A percentile compares a stretch with the other conserved stretches of the same genome.
These are phyloP conservation scores for Cryptocephalus primarius DNA, from an alignment of 2,888 invertebrate species.

Conservation along the genomic window DNA sequence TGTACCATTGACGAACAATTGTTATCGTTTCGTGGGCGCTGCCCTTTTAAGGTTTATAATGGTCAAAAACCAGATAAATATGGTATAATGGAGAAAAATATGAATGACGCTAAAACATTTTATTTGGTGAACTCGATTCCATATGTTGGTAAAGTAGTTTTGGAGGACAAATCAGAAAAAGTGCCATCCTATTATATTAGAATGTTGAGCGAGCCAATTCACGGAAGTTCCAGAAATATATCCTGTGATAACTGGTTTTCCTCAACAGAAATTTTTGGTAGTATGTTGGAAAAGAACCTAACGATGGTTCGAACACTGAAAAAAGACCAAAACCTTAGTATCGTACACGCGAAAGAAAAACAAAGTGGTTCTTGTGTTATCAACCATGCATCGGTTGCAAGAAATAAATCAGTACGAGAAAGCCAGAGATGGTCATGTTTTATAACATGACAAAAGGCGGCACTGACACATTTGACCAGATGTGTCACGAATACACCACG, in stretches of 20 bases:
- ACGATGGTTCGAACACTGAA: too few relatives aligned
- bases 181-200: background rate
- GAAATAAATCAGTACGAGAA: background rate
- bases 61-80: background rate
- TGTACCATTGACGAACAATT: background rate
- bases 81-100: background rate
- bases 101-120: background rate
- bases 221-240: background rate
- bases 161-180: background rate
- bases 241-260: background rate
- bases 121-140: background rate
- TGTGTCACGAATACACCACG: slow-evolving; percentile 14
- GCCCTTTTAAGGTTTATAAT: background rate
- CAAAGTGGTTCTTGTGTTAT: background rate
- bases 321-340: background rate
- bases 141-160: background rate
- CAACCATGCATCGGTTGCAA: background rate
- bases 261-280: background rate
- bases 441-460: slow-evolving; percentile 9
- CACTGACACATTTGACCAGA: slow-evolving; percentile 7
- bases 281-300: too few relatives aligned
- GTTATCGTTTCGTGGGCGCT: background rate
- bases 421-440: slow-evolving; percentile 1
- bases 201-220: background rate
- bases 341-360: background rate